phyloP scores from a whole-genome alignment of 2,888 invertebrate genomes.

The Pristionchus arcanus region DNA sequence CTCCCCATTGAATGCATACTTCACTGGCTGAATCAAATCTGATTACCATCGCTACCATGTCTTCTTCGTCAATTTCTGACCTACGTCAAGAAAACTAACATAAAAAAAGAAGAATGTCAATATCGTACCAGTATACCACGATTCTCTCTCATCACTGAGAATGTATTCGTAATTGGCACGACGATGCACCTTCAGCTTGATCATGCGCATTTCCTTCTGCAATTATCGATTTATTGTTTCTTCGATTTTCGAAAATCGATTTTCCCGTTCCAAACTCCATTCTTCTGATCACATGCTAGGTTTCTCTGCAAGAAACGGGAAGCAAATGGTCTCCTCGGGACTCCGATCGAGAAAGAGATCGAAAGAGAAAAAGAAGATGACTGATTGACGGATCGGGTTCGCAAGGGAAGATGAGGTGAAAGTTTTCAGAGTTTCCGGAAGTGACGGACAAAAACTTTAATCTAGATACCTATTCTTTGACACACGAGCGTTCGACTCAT shows the following conservation, averaged over 20 bases:
- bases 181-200: slow-evolving; percentile 46
- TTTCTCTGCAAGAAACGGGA: slow-evolving; percentile 2
- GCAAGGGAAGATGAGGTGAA: not conserved
- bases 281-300: not conserved
- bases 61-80: not conserved
- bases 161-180: slow-evolving; percentile 53
- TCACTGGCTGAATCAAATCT: slow-evolving; percentile 60
- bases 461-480: not conserved
- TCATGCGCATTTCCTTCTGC: slow-evolving; percentile 54
- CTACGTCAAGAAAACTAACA: too few species aligned
- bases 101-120: not conserved
- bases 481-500: not conserved
- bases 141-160: slow-evolving; percentile 55
- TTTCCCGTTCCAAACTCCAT: not conserved
- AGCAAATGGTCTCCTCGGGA: not conserved
- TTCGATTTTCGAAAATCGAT: not conserved
- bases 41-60: not conserved
- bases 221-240: not conserved
- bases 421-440: slow-evolving; percentile 24
- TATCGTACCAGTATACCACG: slow-evolving; percentile 55
- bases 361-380: not conserved
- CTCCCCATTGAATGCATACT: slow-evolving; percentile 67
- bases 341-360: not conserved
- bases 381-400: slow-evolving; percentile 24
- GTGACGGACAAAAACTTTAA: not conserved